These are phyloP conservation scores for Turnix velox DNA, from an alignment of 2,113 vertebrate genomes.

Conservation along the genomic window DNA sequence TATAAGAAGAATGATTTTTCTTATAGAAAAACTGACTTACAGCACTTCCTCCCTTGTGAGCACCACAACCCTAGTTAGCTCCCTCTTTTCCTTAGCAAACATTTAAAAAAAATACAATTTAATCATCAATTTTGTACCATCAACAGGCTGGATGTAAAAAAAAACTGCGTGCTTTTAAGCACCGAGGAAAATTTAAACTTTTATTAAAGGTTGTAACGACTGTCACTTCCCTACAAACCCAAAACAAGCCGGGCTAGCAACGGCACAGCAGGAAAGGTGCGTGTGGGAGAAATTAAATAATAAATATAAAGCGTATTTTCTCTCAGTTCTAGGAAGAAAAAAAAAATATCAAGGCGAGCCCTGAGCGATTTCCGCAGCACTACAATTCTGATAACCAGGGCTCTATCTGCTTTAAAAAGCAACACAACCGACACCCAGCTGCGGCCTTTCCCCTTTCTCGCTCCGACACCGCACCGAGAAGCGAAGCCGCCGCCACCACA, in stretches of 20 bases:
- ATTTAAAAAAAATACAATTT: neutral
- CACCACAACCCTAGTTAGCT: accelerated
- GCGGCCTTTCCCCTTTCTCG: accelerated
- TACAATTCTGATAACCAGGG: neutral
- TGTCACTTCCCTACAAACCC: neutral
- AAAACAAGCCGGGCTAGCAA: neutral
- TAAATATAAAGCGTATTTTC: accelerated
- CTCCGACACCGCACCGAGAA: neutral
- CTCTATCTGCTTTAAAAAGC: accelerated
- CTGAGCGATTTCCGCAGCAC: neutral
- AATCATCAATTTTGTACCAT: accelerated
- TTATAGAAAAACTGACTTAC: too few species aligned
- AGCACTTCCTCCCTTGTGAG: neutral
- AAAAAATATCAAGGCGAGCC: neutral
- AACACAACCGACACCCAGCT: neutral
- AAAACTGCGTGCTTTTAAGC: neutral
- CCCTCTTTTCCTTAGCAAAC: neutral
- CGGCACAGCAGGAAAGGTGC: accelerated
- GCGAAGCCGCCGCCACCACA: neutral
- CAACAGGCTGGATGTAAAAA: neutral
- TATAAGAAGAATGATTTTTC: neutral
- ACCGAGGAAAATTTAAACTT: neutral
- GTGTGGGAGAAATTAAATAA: accelerated
- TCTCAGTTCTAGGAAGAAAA: neutral
- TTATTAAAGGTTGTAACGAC: accelerated